A percentile compares a stretch with the other conserved stretches of the same genome.
These are phyloP conservation scores for Hecatera dysodea DNA, from an alignment of 2,888 invertebrate species.

Conservation along the genomic window DNA sequence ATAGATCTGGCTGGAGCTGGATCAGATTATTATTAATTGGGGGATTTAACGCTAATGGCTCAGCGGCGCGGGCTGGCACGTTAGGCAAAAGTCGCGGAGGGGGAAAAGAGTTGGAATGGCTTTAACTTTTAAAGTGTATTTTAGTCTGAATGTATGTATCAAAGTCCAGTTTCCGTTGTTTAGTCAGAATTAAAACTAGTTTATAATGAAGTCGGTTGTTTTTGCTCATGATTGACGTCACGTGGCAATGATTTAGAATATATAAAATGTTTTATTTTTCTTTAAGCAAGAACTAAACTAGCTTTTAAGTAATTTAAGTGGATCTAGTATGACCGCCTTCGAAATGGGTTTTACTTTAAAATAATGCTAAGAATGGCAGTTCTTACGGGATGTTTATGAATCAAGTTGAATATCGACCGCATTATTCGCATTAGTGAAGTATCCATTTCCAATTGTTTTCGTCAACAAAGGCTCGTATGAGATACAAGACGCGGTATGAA, in stretches of 20 bases:
- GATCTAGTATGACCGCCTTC: neutral
- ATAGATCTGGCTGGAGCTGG: too few relatives aligned
- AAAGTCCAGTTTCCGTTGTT: neutral
- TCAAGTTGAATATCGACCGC: neutral
- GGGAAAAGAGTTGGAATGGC: too few relatives aligned
- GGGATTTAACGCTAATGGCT: too few relatives aligned
- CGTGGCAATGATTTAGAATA: slow-evolving; percentile 1
- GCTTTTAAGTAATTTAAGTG: neutral
- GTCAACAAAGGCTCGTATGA: slow-evolving; percentile 19
- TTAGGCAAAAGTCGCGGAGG: too few relatives aligned
- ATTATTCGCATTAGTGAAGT: neutral
- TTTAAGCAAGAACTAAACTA: slow-evolving; percentile 7
- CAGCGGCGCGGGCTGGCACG: too few relatives aligned
- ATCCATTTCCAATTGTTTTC: slow-evolving; percentile 2
- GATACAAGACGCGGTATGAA: neutral
- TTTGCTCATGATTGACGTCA: slow-evolving; percentile 34
- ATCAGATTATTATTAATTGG: too few relatives aligned
- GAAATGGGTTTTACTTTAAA: neutral
- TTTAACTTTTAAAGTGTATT: too few relatives aligned
- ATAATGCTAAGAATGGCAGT: neutral
- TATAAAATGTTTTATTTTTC: neutral
- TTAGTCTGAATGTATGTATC: neutral
- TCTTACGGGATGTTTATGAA: neutral
- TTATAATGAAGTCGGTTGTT: slow-evolving; percentile 25
- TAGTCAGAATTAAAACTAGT: slow-evolving; percentile 15